Evolutionary conservation across 2,888 invertebrate species (phyloP), one percentile per base, ranked within the genome.

Genomic region (Ernsta delagoae): DNA sequence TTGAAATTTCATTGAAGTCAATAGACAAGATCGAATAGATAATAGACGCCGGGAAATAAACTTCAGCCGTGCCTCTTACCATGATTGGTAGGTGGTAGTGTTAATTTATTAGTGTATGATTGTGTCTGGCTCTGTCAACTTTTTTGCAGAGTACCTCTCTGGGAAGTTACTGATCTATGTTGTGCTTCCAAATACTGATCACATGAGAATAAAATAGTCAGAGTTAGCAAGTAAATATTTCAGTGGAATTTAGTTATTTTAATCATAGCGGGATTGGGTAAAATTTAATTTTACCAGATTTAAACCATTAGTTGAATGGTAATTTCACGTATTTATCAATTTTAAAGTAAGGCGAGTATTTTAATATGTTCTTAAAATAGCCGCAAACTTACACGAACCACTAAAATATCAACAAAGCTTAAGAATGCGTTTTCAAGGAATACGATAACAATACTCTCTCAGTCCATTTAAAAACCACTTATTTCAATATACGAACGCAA

Each of bases 391-490:
- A 54, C 41, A 63, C 54, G 41, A n/a, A 67, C 7, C 36, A 34
- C 34, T 3, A 61, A 61, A 67, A 67, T 54, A 68, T 62, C 24
- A 39, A 12, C 57, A 50, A 50, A 62, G 12, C 48, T 36, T 24
- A 24, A 24, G 24, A 24, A 24, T 24, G 3, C 24, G 31, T 62
- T 69, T 69, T 12, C 41, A 34, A 50, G 43, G 63, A 63, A 63
- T 50, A 34, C 59, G 53, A 59, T 50, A 63, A 69, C 69, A 69
- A 63, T 63, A 59, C 59, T 24, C 36, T 50, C 6, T 45, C 60
- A 48, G n/a, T 57, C 64, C 59, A 64, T 69, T 69, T 64, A 64
- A 63, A 69, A 69, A 64, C 69, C 63, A 64, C 69, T 64, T 69
- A 69, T 59, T 64, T 64, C 31, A 57, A 69, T 63, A 63, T 69